Conservation (phyloP, 1,140 invertebrate genomes). For the Geopemphigus sp. region DNA sequence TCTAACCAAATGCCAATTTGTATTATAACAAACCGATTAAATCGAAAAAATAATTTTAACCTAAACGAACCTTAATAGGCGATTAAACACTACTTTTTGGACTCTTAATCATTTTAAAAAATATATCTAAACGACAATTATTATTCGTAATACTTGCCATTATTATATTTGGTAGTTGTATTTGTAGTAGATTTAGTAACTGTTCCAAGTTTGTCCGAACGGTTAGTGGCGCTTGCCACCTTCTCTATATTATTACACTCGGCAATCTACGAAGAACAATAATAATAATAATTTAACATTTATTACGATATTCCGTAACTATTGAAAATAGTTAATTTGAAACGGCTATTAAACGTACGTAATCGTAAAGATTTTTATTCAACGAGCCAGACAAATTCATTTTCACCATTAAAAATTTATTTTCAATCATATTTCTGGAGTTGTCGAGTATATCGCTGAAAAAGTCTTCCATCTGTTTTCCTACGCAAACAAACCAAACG, state of each 20-base stretch:
- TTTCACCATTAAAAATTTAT: constrained; percentile 31
- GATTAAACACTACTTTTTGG: too few relatives aligned
- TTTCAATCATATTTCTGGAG: constrained; percentile 23
- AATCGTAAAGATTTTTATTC: constrained; percentile 6
- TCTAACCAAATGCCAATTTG: too few relatives aligned
- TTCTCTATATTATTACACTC: not conserved
- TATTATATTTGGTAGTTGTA: not conserved
- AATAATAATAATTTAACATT: not conserved
- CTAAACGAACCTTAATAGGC: too few relatives aligned
- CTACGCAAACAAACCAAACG: not conserved
- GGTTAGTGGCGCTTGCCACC: not conserved
- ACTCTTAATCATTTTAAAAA: too few relatives aligned
- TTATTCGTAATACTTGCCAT: not conserved
- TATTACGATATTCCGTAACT: too few relatives aligned
- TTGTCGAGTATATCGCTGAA: not conserved
- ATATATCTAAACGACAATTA: not conserved
- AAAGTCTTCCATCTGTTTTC: constrained; percentile 5
- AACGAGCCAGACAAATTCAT: constrained; percentile 23
- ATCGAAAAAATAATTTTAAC: too few relatives aligned
- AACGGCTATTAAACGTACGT: not conserved
- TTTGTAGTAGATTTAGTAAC: constrained; percentile 4
- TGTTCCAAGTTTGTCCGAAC: not conserved
- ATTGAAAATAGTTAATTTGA: too few relatives aligned
- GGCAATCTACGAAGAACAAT: not conserved
- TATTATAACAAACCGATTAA: too few relatives aligned